phyloP scores from a whole-genome alignment of 1,140 invertebrate genomes.

The Sitobion miscanthi region DNA sequence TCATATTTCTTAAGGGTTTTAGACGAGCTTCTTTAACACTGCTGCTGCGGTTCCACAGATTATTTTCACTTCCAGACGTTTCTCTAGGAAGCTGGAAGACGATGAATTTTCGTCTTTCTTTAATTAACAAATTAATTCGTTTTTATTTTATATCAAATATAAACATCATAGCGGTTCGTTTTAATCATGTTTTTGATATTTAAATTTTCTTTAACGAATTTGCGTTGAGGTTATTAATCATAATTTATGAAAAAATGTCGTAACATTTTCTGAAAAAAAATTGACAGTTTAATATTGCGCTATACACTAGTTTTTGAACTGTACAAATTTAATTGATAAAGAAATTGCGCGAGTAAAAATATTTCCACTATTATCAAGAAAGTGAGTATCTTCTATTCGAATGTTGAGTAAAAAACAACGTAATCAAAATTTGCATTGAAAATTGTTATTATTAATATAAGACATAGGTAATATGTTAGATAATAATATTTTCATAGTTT shows the following conservation, averaged over 20 bases:
- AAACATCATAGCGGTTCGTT: neutral
- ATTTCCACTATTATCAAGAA: neutral
- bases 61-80: neutral
- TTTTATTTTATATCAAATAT: neutral
- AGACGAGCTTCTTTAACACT: neutral
- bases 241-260: neutral
- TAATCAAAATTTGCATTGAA: too few relatives aligned
- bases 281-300: too few relatives aligned
- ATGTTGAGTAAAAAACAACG: too few relatives aligned
- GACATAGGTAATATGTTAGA: too few relatives aligned
- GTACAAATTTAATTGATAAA: neutral
- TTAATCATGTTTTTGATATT: neutral
- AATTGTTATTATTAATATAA: too few relatives aligned
- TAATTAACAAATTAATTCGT: neutral
- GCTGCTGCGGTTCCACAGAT: neutral
- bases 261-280: neutral
- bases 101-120: neutral
- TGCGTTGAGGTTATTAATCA: neutral
- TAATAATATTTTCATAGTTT: neutral
- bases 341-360: neutral
- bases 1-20: neutral
- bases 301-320: neutral
- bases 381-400: too few relatives aligned
- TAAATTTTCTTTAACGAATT: neutral
- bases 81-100: neutral